Conservation (phyloP, 2,113 vertebrate genomes). For the Pteropus alecto region DNA sequence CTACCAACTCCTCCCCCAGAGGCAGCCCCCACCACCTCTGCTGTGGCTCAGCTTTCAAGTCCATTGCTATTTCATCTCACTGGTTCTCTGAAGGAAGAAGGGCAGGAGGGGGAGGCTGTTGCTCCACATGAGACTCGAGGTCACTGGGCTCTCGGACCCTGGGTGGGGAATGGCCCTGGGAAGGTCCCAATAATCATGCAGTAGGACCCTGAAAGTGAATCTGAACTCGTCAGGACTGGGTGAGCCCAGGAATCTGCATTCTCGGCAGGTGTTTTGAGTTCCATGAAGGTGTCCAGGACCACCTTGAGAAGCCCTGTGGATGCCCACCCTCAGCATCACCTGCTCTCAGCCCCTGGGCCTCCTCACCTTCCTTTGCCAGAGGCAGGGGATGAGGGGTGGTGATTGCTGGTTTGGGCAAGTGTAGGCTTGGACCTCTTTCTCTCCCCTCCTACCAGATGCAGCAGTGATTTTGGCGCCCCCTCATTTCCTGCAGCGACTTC, state of each 20-base stretch:
- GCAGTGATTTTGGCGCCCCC: too few relatives aligned
- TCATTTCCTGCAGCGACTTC: fast-evolving
- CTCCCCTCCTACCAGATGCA: not conserved
- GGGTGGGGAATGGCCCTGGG: not conserved
- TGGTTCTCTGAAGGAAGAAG: not conserved
- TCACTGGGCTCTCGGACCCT: not conserved
- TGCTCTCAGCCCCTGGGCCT: not conserved
- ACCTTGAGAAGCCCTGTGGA: not conserved
- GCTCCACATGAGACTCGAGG: not conserved
- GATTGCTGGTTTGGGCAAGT: not conserved
- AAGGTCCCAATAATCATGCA: not conserved
- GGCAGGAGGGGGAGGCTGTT: not conserved
- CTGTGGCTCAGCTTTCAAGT: fast-evolving
- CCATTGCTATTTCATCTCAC: not conserved
- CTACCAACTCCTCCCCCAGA: not conserved
- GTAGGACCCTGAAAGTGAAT: not conserved
- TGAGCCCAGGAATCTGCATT: not conserved
- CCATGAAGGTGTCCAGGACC: not conserved
- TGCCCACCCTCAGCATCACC: not conserved
- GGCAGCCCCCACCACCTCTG: not conserved
- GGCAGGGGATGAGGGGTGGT: too few relatives aligned
- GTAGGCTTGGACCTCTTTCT: fast-evolving
- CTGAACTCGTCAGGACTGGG: not conserved
- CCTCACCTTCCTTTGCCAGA: not conserved
- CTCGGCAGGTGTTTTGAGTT: not conserved